Evolutionary conservation across 2,888 invertebrate genomes (phyloP).

Genomic region (Aquatica leii): DNA sequence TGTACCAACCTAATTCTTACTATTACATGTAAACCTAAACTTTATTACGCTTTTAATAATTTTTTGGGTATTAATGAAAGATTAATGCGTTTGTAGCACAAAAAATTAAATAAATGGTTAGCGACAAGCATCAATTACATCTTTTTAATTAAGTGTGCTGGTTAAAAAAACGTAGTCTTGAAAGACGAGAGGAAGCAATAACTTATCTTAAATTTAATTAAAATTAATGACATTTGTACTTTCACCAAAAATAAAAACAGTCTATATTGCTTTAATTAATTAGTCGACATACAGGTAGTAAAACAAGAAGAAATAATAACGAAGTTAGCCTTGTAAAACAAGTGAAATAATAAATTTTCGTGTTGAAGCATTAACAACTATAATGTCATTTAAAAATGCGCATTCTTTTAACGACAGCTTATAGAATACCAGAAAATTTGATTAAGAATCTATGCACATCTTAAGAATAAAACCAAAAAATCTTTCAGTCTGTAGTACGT

Average conservation of each 20-base stretch:
- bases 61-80: too few species aligned
- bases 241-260: neutral
- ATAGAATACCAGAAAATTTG: constrained; percentile 61
- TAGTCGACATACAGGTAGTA: neutral
- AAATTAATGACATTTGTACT: neutral
- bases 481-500: constrained; percentile 60
- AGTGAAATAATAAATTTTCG: constrained; percentile 26
- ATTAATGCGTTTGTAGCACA: too few species aligned
- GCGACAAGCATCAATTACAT: too few species aligned
- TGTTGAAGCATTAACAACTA: constrained; percentile 33
- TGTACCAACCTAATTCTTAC: too few species aligned
- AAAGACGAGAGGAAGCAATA: too few species aligned
- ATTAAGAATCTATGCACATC: constrained; percentile 61
- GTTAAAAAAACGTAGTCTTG: too few species aligned
- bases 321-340: constrained; percentile 25
- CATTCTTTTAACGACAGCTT: constrained; percentile 58
- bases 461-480: constrained; percentile 56
- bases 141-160: too few species aligned
- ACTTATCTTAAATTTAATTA: too few species aligned
- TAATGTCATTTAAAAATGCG: constrained; percentile 40
- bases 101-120: too few species aligned
- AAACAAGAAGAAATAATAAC: constrained; percentile 5
- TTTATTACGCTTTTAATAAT: too few species aligned
- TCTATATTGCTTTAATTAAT: neutral
- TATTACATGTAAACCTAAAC: too few species aligned